phyloP scores from a whole-genome alignment of 1,140 invertebrate genomes.

The Galleria mellonella region DNA sequence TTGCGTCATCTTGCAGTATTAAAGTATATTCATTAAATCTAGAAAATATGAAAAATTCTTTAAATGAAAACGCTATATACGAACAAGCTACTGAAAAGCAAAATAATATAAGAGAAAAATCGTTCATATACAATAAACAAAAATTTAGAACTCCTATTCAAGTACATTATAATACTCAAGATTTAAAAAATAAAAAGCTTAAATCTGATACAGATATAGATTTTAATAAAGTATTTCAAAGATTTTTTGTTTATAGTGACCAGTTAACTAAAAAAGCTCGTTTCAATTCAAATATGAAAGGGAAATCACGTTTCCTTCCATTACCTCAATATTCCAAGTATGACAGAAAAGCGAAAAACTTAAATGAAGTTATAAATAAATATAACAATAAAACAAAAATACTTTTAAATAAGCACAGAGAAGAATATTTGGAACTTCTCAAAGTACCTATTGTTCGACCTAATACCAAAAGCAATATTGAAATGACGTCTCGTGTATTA shows the following conservation, averaged over 20 bases:
- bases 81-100: constrained; percentile 14
- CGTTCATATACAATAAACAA: constrained; percentile 30
- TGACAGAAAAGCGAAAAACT: no score
- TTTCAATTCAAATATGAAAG: no score
- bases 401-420: constrained; percentile 8
- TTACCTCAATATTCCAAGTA: no score
- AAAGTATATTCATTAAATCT: neutral
- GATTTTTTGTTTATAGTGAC: no score
- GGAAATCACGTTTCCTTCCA: no score
- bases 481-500: neutral
- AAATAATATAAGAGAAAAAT: constrained; percentile 27
- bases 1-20: no score
- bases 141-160: constrained; percentile 16
- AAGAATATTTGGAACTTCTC: constrained; percentile 22
- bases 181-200: neutral
- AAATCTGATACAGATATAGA: neutral
- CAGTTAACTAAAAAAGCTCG: no score
- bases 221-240: no score
- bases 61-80: constrained; percentile 16
- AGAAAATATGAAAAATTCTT: neutral
- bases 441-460: constrained; percentile 18
- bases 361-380: neutral
- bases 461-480: no score
- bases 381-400: constrained; percentile 1
- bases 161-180: neutral